Percentiles rank a stretch among this genome's conserved stretches.
Conservation (phyloP, 2,113 vertebrate genomes). For the Sardina pilchardus region DNA sequence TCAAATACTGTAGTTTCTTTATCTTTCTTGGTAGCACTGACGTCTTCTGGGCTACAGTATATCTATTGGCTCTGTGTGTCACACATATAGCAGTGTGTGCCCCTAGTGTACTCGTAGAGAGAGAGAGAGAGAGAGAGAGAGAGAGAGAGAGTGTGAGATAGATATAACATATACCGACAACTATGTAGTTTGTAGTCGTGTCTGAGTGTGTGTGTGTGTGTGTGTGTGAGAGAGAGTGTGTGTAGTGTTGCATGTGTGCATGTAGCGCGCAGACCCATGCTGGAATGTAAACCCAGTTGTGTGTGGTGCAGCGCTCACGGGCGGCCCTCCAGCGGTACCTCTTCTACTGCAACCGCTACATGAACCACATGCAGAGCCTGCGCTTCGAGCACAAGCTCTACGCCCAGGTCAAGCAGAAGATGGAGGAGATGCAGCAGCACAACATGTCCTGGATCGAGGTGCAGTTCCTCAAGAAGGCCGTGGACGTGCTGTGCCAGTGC, state of each 20-base stretch:
- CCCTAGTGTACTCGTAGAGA: too few relatives aligned
- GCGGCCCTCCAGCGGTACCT: conserved; percentile 98
- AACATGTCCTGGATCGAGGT: conserved; percentile 99
- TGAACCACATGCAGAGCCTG: conserved; percentile 99
- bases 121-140: too few relatives aligned
- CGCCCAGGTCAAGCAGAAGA: conserved; percentile 99
- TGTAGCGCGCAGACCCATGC: background rate
- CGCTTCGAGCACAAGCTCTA: conserved; percentile 99
- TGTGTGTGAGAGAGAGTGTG: background rate
- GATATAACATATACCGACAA: background rate
- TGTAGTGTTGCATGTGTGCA: background rate
- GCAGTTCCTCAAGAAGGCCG: conserved; percentile 99
- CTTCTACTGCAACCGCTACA: conserved; percentile 99
- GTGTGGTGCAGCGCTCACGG: conserved; percentile 83
- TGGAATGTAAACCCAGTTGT: conserved; percentile 20
- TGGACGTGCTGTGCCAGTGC: conserved; percentile 99
- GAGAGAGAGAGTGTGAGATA: too few relatives aligned
- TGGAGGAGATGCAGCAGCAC: conserved; percentile 99
- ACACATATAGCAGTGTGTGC: background rate
- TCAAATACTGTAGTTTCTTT: background rate
- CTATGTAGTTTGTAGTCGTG: background rate
- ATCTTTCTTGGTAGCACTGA: background rate
- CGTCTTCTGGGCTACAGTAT: background rate
- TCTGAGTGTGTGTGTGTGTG: background rate
- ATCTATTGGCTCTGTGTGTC: too few relatives aligned